Evolutionary conservation across 2,888 invertebrate genomes (phyloP).

Genomic region (Schizotus pectinicornis): DNA sequence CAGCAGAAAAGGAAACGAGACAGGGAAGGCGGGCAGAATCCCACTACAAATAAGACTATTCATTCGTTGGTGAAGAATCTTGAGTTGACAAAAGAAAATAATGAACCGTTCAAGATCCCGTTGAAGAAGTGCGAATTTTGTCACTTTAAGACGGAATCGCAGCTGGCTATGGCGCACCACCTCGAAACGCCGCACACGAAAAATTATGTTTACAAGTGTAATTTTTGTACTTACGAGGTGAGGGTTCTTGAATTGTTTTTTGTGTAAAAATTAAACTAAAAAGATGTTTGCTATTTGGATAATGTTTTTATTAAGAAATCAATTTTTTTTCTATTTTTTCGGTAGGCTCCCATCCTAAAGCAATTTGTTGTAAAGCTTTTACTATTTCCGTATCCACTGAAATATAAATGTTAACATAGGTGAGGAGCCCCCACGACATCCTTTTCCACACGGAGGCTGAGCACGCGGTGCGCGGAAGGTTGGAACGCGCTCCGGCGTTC

Average conservation of each 20-base stretch:
- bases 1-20: constrained; percentile 86
- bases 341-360: no score
- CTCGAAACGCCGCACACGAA: constrained; percentile 91
- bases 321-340: no score
- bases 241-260: background rate
- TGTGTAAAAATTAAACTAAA: background rate
- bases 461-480: constrained; percentile 81
- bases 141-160: constrained; percentile 87
- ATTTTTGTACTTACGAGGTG: constrained; percentile 50
- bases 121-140: constrained; percentile 87
- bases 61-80: constrained; percentile 83
- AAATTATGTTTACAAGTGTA: constrained; percentile 82
- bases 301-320: no score
- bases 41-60: constrained; percentile 78
- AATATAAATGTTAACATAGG: constrained; percentile 61
- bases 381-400: no score
- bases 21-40: constrained; percentile 70
- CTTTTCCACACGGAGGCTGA: constrained; percentile 90
- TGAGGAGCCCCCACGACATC: constrained; percentile 86
- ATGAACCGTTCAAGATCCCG: constrained; percentile 72
- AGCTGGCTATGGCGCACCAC: constrained; percentile 83
- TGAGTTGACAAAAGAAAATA: constrained; percentile 85
- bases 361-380: no score
- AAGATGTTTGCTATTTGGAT: no score
- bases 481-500: constrained; percentile 84